Evolutionary conservation across 30 jellyfish, hydroid and myxozoan genomes (phyloP).

Genomic region (Catostylus mosaicus): DNA sequence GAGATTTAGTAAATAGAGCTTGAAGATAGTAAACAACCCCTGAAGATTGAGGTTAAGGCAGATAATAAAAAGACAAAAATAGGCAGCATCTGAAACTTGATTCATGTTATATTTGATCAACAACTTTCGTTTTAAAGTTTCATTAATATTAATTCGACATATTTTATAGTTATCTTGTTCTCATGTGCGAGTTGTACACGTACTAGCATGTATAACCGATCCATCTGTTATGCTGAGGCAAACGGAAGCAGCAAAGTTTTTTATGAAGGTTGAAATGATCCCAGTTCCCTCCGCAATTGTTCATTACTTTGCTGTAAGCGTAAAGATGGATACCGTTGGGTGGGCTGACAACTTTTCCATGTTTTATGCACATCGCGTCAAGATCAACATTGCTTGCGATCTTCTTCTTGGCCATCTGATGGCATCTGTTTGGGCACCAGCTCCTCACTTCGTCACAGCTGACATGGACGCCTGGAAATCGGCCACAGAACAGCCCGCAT

Average conservation of each 20-base stretch:
- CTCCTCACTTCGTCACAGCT: conserved; percentile 13
- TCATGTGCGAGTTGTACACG: conserved; percentile 49
- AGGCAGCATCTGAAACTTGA: too few relatives aligned
- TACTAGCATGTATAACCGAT: conserved; percentile 7
- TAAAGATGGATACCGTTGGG: conserved; percentile 24
- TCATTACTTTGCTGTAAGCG: conserved; percentile 37
- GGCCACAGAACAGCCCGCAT: conserved; percentile 30
- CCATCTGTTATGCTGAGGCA: conserved; percentile 37
- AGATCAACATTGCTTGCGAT: not conserved
- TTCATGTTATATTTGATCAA: too few relatives aligned
- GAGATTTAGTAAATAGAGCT: too few relatives aligned
- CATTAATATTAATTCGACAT: too few relatives aligned
- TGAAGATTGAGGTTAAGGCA: too few relatives aligned
- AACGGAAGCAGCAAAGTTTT: conserved; percentile 17
- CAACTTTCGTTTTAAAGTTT: too few relatives aligned
- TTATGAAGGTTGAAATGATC: conserved; percentile 14
- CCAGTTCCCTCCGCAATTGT: conserved; percentile 38
- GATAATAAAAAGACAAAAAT: too few relatives aligned
- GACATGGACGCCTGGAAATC: conserved; percentile 22
- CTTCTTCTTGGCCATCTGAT: not conserved
- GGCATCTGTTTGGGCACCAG: conserved; percentile 39
- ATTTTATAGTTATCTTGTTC: conserved; percentile 33
- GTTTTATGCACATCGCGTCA: conserved; percentile 24
- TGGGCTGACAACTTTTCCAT: conserved; percentile 18
- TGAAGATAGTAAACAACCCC: too few relatives aligned